Percentiles rank a stretch among this genome's conserved stretches.
phyloP scores from a whole-genome alignment of 2,113 vertebrate species.

The Saccopteryx bilineata region DNA sequence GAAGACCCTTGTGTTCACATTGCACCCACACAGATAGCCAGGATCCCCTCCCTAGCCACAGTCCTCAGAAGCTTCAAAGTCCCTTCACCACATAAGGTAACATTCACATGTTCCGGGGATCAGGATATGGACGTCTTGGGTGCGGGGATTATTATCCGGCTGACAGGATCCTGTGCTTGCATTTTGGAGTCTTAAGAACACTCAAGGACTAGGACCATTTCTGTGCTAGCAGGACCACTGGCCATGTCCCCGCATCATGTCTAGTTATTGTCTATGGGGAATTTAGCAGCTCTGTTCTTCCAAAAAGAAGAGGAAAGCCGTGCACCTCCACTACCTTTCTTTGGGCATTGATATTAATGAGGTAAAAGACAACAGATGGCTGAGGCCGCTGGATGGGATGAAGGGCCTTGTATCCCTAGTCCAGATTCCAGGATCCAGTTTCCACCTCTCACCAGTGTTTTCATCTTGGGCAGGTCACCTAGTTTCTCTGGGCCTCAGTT shows the following conservation, averaged over 20 bases:
- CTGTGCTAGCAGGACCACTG: background rate
- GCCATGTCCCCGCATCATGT: background rate
- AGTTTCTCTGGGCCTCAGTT: constrained; percentile 29
- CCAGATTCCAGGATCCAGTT: background rate
- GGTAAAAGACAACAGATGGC: background rate
- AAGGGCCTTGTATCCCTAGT: background rate
- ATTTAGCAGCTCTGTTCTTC: background rate
- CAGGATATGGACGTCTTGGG: background rate
- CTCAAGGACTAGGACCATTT: background rate
- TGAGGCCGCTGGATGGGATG: background rate
- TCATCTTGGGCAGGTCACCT: background rate
- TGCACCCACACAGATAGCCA: background rate
- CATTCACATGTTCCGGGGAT: background rate
- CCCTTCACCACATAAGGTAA: background rate
- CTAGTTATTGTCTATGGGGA: background rate
- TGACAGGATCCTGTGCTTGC: background rate
- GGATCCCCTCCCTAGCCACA: background rate
- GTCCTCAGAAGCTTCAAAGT: background rate
- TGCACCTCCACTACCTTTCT: background rate
- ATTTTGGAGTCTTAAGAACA: background rate
- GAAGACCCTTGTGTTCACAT: background rate
- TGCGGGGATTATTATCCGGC: background rate
- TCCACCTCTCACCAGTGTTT: background rate
- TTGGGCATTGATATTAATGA: background rate
- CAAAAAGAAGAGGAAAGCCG: background rate